A percentile compares a stretch with the other conserved stretches of the same genome.
Conservation (phyloP, 1,140 invertebrate species). For the Drosophila fuyamai region DNA sequence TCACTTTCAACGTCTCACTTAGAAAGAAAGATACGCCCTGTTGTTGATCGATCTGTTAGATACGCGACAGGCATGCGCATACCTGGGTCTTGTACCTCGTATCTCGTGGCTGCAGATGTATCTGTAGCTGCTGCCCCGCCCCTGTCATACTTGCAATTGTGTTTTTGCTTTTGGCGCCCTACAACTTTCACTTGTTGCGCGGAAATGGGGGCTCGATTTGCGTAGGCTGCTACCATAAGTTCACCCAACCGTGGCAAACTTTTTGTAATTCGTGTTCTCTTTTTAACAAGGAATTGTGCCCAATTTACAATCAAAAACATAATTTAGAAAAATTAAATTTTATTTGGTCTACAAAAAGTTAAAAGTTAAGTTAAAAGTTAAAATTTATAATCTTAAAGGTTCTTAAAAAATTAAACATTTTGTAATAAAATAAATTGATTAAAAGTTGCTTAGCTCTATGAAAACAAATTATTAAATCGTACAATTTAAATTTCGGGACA, state of each 20-base stretch:
- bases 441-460: too few species aligned
- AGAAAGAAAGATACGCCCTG: conserved; percentile 63
- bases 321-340: too few species aligned
- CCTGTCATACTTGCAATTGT: conserved; percentile 56
- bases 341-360: background rate
- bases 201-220: conserved; percentile 33
- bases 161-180: conserved; percentile 62
- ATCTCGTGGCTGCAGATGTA: conserved; percentile 16
- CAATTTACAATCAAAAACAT: background rate
- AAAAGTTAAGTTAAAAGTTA: background rate
- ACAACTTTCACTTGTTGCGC: conserved; percentile 72
- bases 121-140: conserved; percentile 14
- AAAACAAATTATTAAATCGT: too few species aligned
- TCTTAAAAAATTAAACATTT: too few species aligned
- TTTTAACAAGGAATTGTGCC: background rate
- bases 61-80: conserved; percentile 66
- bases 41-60: conserved; percentile 77
- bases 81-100: conserved; percentile 37
- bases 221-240: conserved; percentile 44
- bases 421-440: too few species aligned
- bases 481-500: too few species aligned
- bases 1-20: conserved; percentile 62
- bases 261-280: conserved; percentile 6
- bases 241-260: conserved; percentile 10
- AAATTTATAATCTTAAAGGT: too few species aligned